Conservation (phyloP, 2,797 vertebrate genomes). For the Rhynchonycteris naso region DNA sequence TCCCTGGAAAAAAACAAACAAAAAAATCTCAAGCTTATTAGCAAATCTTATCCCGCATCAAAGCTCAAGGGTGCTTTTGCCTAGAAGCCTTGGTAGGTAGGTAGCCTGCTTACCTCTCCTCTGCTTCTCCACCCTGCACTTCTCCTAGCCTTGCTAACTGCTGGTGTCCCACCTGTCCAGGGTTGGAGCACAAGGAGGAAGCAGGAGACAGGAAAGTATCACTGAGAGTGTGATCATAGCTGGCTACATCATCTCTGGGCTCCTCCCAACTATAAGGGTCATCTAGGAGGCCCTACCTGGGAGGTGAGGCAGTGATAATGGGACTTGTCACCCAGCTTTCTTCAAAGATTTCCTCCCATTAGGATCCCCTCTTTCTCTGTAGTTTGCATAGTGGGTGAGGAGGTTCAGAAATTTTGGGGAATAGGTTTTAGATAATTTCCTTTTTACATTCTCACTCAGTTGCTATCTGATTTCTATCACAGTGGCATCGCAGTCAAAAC, state of each 20-base stretch:
- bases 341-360: not conserved
- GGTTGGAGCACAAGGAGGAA: not conserved
- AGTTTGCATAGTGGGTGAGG: not conserved
- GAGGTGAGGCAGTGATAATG: not conserved
- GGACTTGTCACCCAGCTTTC: not conserved
- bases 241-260: not conserved
- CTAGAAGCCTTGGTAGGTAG: rapidly evolving
- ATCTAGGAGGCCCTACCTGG: not conserved
- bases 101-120: not conserved
- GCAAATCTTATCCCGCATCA: not conserved
- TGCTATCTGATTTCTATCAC: not conserved
- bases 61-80: not conserved
- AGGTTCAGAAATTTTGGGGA: not conserved
- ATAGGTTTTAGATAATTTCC: not conserved
- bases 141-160: not conserved
- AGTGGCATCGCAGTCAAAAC: not conserved
- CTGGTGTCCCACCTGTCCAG: not conserved
- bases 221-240: not conserved
- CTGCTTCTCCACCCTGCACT: not conserved
- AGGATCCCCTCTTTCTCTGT: not conserved
- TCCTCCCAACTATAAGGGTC: not conserved
- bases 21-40: not conserved
- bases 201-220: not conserved
- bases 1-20: not conserved
- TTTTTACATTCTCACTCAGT: not conserved